Conservation (phyloP, 2,888 invertebrate species). For the Ptychoptera contaminata region DNA sequence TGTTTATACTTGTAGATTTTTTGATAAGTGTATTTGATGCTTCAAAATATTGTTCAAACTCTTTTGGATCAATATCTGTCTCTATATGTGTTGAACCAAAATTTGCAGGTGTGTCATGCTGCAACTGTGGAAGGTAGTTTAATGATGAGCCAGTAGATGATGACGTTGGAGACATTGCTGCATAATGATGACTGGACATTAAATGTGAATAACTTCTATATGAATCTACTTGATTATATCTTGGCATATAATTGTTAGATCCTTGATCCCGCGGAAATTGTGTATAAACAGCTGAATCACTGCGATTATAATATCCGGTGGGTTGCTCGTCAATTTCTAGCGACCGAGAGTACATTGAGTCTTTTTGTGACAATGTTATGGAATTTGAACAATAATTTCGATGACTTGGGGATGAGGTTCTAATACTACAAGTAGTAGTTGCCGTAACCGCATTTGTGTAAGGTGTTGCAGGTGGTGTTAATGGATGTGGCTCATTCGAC, state of each 20-base stretch:
- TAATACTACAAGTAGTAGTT: slow-evolving; percentile 1
- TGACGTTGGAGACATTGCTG: slow-evolving; percentile 7
- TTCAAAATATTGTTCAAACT: slow-evolving; percentile 32
- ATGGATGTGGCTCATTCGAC: slow-evolving; percentile 16
- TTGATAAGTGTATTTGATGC: background rate
- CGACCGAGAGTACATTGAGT: background rate
- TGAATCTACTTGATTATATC: background rate
- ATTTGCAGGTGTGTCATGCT: background rate
- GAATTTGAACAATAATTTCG: background rate
- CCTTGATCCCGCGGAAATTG: background rate
- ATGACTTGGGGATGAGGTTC: background rate
- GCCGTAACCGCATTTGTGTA: slow-evolving; percentile 5
- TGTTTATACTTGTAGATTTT: no score
- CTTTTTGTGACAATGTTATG: background rate
- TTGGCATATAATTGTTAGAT: background rate
- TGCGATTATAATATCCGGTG: no score
- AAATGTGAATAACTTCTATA: slow-evolving; percentile 5
- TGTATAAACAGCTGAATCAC: background rate
- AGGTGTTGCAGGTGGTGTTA: slow-evolving; percentile 29
- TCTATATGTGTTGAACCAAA: slow-evolving; percentile 8
- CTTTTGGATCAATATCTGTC: slow-evolving; percentile 26
- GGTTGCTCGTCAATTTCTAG: background rate
- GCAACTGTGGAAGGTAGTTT: background rate
- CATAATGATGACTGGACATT: background rate
- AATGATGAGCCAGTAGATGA: slow-evolving; percentile 11